Conservation (phyloP, 2,888 invertebrate species). For the Agrotis exclamationis region DNA sequence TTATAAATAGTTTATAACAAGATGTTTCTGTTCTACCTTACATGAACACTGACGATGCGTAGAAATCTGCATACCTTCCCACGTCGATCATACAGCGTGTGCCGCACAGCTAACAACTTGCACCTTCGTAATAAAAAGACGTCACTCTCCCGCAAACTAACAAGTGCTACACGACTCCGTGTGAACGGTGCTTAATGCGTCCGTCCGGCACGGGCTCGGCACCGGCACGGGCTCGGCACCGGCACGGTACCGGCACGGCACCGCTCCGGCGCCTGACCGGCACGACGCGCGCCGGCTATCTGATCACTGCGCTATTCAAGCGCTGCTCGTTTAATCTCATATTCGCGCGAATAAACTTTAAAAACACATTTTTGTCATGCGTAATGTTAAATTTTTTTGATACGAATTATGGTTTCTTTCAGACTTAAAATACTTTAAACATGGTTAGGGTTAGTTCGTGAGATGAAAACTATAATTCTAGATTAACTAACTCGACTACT, state of each 20-base stretch:
- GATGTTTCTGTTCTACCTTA: not conserved
- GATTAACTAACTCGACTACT: constrained; percentile 14
- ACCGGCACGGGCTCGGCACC: not conserved
- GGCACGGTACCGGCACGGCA: constrained; percentile 8
- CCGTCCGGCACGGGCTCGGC: constrained; percentile 1
- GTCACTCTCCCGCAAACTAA: constrained; percentile 11
- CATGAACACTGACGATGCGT: not conserved
- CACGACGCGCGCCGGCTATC: constrained; percentile 32
- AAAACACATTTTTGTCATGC: constrained; percentile 65
- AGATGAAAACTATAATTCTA: constrained; percentile 23
- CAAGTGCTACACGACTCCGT: not conserved
- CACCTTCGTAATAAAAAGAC: constrained; percentile 21
- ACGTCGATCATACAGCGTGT: not conserved
- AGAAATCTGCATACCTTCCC: not conserved
- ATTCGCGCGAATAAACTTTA: constrained; percentile 65
- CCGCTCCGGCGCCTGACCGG: not conserved
- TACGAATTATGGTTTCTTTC: constrained; percentile 21
- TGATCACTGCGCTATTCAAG: constrained; percentile 49
- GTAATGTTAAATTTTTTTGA: constrained; percentile 46
- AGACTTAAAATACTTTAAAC: constrained; percentile 5
- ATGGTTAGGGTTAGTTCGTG: constrained; percentile 4
- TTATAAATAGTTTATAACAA: not conserved
- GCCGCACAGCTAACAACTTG: not conserved
- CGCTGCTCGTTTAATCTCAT: constrained; percentile 66
- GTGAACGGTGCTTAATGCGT: constrained; percentile 25